Conservation (phyloP, 2,888 invertebrate genomes). For the Erebia palarica region DNA sequence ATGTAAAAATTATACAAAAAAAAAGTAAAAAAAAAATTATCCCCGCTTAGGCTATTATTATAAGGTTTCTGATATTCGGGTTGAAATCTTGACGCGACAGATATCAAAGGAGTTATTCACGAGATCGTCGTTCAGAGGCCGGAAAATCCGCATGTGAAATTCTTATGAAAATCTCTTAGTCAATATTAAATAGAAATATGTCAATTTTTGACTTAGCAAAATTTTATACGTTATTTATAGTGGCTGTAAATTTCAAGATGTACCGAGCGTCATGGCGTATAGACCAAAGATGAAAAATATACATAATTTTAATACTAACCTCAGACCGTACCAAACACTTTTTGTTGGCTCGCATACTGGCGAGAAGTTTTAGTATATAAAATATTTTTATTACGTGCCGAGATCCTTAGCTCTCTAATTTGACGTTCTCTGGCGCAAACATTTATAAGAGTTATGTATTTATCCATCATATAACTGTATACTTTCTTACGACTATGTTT, state of each 20-base stretch:
- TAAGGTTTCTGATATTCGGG: conserved; percentile 76
- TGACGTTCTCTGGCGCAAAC: conserved; percentile 16
- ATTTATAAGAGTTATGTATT: conserved; percentile 3
- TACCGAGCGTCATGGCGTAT: conserved; percentile 73
- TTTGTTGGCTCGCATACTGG: conserved; percentile 64
- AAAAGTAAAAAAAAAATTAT: conserved; percentile 67
- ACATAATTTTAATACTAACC: conserved; percentile 78
- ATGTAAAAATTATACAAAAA: conserved; percentile 76
- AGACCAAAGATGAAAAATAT: conserved; percentile 80
- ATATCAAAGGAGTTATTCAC: conserved; percentile 66
- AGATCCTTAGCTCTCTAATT: conserved; percentile 24
- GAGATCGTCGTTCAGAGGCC: conserved; percentile 54
- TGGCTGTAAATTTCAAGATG: conserved; percentile 69
- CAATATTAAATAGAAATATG: conserved; percentile 79
- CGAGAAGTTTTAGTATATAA: conserved; percentile 36
- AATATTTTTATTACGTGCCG: conserved; percentile 16
- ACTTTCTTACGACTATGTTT: conserved; percentile 8
- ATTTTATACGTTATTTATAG: conserved; percentile 81
- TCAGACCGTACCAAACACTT: conserved; percentile 80
- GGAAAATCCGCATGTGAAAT: conserved; percentile 73
- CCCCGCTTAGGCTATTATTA: conserved; percentile 78
- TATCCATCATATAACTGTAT: conserved; percentile 4
- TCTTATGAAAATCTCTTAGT: conserved; percentile 81
- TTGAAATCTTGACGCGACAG: conserved; percentile 71
- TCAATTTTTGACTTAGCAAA: conserved; percentile 83